Conservation (phyloP, 2,888 invertebrate genomes). For the Tipula unca region DNA sequence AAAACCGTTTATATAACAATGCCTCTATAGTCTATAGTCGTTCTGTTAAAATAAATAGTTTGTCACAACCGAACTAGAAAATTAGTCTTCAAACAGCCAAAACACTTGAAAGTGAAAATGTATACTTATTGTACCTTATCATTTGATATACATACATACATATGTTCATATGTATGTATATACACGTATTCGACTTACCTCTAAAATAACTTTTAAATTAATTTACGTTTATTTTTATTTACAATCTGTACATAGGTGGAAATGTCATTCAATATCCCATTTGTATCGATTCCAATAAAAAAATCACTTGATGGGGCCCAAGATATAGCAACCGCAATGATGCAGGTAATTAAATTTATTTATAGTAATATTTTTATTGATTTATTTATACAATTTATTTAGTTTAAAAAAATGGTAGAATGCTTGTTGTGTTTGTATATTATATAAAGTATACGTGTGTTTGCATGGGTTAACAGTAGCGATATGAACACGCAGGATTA, state of each 20-base stretch:
- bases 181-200: neutral
- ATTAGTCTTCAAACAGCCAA: neutral
- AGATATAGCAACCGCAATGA: neutral
- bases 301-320: slow-evolving; percentile 1
- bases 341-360: neutral
- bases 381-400: neutral
- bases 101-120: neutral
- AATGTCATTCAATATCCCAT: slow-evolving; percentile 23
- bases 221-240: neutral
- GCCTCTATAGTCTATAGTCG: neutral
- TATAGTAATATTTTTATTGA: neutral
- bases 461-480: too few species aligned
- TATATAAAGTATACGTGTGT: neutral
- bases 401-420: neutral
- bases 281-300: slow-evolving; percentile 22
- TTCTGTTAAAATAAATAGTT: neutral
- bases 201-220: neutral
- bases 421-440: neutral
- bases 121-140: neutral
- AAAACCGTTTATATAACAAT: neutral
- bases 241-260: too few species aligned
- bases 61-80: neutral
- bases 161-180: too few species aligned
- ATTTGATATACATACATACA: neutral
- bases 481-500: neutral